phyloP scores from a whole-genome alignment of 2,888 invertebrate genomes.

The Marasmarcha lunaedactyla region DNA sequence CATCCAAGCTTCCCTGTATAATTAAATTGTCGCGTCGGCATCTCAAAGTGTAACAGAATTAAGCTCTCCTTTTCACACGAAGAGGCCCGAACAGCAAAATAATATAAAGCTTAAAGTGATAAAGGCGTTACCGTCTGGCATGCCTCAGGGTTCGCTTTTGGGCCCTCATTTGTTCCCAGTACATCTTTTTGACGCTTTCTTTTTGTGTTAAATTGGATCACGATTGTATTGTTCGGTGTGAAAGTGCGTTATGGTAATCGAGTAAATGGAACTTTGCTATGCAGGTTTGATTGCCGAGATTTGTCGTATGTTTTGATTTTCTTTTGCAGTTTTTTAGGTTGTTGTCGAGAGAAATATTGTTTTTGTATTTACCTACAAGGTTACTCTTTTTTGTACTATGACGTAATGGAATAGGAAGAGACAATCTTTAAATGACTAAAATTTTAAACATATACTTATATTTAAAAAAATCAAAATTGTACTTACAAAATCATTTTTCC shows the following conservation, averaged over 20 bases:
- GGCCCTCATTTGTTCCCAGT: conserved; percentile 42
- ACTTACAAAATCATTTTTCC: too few species aligned
- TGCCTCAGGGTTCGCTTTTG: conserved; percentile 44
- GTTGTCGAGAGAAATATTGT: not conserved
- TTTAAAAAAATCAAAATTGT: too few species aligned
- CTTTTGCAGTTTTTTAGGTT: not conserved
- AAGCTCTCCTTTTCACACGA: conserved; percentile 60
- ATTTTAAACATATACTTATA: too few species aligned
- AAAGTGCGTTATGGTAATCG: conserved; percentile 42
- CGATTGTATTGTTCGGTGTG: conserved; percentile 36
- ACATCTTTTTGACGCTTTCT: conserved; percentile 42
- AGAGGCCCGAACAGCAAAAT: conserved; percentile 53
- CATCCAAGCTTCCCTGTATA: conserved; percentile 44
- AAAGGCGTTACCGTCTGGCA: conserved; percentile 47
- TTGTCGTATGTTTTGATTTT: conserved; percentile 8
- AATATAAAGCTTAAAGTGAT: conserved; percentile 64
- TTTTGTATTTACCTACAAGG: not conserved
- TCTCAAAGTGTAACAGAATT: conserved; percentile 69
- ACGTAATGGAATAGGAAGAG: too few species aligned
- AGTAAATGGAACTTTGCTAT: conserved; percentile 24
- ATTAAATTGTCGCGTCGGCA: conserved; percentile 65
- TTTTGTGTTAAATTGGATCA: conserved; percentile 46
- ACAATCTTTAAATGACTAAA: too few species aligned
- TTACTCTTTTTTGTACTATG: too few species aligned
- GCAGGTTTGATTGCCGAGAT: conserved; percentile 35